Base-by-base conservation (phyloP, 2,113 vertebrate species). In the Mobula birostris region DNA sequence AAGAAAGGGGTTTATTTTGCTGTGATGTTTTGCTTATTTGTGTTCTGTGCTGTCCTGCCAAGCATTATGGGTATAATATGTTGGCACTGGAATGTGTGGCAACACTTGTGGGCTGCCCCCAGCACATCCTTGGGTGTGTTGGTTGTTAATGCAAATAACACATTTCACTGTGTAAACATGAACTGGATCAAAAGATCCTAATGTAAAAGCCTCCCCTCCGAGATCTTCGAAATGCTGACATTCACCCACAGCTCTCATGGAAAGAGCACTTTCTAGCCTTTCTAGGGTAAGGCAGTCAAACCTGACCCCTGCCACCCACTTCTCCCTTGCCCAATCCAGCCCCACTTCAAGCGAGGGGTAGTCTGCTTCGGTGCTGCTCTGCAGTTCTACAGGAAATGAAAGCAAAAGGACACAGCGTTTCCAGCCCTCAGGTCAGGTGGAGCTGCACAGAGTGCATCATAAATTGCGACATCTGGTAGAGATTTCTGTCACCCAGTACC, bases 371-470 rank as follows among this genome's bases (percentile, higher is more conserved):
- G 66, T 68, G 11, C 68, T 63, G 72, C 91, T 70, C 66, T 19
- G 40, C 36, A 74, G 91, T 74, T 74, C 70, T 36, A 48, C 94
- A 94, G 96, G 95, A 96, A 96, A 95, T 96, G 32, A 95, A 94
- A 94, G 95, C 14, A 83, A 19, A 56, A 94, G 76, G 95, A 94
- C 68, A 94, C 40, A 76, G 94, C 66, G 29, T n/a, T 74, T 94
- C 94, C 94, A 77, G 94, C 72, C 85, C 11, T 85, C 94, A 94
- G 91, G 91, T 74, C 70, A 93, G 68, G 4, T 36, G 21, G 36
- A 76, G 70, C 95, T 40, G 94, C 94, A 96, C 95, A 95, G 95
- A 94, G 95, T 95, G 94, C 9, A 94, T 70, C 94, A 95, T 96
- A 96, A 96, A 96, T 95, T 94, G 93, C 83, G 72, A 94, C 94